phyloP scores from a whole-genome alignment of 2,888 invertebrate species.

The Cephonodes hylas region DNA sequence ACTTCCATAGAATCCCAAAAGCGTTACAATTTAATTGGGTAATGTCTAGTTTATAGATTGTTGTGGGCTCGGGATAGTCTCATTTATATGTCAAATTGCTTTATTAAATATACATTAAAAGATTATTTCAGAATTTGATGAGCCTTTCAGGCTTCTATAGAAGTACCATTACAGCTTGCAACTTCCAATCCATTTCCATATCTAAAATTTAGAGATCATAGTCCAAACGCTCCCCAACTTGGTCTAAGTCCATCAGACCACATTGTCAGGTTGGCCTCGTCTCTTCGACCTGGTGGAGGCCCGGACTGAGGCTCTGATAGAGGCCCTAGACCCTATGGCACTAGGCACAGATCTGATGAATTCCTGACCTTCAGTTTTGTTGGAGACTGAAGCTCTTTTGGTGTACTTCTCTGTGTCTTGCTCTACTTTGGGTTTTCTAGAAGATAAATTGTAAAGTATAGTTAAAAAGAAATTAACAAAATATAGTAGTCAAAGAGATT shows the following conservation, averaged over 20 bases:
- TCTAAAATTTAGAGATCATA: neutral
- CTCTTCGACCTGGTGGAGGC: conserved; percentile 42
- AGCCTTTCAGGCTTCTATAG: too few species aligned
- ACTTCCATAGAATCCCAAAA: too few species aligned
- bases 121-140: too few species aligned
- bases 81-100: too few species aligned
- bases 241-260: conserved; percentile 30
- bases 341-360: conserved; percentile 59
- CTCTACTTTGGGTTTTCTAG: conserved; percentile 48
- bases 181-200: neutral
- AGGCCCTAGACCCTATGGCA: conserved; percentile 64
- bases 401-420: conserved; percentile 57
- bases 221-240: neutral
- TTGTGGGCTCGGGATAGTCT: too few species aligned
- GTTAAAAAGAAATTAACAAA: too few species aligned
- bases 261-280: conserved; percentile 34
- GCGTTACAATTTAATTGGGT: too few species aligned
- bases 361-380: conserved; percentile 40
- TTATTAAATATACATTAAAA: too few species aligned
- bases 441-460: conserved; percentile 5
- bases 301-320: conserved; percentile 59
- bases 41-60: too few species aligned
- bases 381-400: conserved; percentile 42
- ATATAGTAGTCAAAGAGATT: too few species aligned
- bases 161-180: too few species aligned